A percentile compares a stretch with the other conserved stretches of the same genome.
phyloP scores from a whole-genome alignment of 2,797 vertebrate species.

The Iguana delicatissima region DNA sequence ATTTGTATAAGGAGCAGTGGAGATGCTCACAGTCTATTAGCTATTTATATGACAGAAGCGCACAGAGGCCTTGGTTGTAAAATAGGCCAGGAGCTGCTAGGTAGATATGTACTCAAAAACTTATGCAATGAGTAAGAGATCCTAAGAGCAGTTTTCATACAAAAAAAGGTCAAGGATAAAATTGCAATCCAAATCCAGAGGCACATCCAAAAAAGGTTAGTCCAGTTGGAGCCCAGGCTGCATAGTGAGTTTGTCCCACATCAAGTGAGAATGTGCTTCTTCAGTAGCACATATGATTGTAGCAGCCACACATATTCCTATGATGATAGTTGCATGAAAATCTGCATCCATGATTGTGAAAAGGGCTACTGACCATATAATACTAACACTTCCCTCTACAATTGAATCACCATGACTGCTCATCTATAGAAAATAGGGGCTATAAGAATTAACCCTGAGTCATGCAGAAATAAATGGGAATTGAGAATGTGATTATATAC shows the following conservation, averaged over 20 bases:
- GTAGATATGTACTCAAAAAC: neutral
- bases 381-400: neutral
- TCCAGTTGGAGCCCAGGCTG: neutral
- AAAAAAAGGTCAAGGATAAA: too few species aligned
- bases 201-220: neutral
- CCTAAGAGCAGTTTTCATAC: neutral
- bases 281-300: neutral
- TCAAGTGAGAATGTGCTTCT: neutral
- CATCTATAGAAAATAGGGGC: neutral
- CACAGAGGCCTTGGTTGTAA: neutral
- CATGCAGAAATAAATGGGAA: neutral
- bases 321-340: neutral
- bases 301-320: neutral
- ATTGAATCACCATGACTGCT: neutral
- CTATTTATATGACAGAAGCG: neutral
- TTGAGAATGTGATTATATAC: neutral
- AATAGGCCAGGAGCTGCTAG: neutral
- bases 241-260: neutral
- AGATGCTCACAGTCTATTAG: neutral
- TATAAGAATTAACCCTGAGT: neutral
- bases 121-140: neutral
- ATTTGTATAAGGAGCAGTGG: neutral
- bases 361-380: neutral
- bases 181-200: neutral
- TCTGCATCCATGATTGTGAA: neutral